phyloP scores from a whole-genome alignment of 2,113 vertebrate genomes.

The Tor tambroides region DNA sequence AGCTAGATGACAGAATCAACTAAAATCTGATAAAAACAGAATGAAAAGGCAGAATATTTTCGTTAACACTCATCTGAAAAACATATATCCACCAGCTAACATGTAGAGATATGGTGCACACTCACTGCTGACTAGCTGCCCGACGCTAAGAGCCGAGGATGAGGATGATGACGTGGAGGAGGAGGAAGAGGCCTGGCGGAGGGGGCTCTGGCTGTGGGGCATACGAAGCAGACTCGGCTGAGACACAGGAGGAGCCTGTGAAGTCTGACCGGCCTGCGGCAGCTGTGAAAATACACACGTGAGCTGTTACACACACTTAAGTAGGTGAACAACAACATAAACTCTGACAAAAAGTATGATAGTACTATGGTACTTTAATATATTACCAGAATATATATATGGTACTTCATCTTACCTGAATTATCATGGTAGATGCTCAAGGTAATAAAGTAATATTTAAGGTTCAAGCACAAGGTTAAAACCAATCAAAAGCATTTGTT shows the following conservation, averaged over 20 bases:
- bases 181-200: constrained; percentile 93
- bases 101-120: constrained; percentile 64
- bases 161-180: constrained; percentile 93
- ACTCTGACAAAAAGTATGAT: not conserved
- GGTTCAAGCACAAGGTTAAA: not conserved
- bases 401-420: too few relatives aligned
- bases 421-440: not conserved
- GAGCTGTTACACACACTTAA: not conserved
- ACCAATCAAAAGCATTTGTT: not conserved
- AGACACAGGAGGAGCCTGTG: constrained; percentile 84
- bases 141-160: constrained; percentile 97
- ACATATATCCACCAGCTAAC: not conserved
- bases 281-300: constrained; percentile 73
- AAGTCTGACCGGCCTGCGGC: constrained; percentile 86
- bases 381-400: not conserved
- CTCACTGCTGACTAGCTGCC: constrained; percentile 99
- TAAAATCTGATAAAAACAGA: constrained; percentile 7
- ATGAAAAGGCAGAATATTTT: constrained; percentile 5
- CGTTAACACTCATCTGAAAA: not conserved
- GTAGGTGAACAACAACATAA: not conserved
- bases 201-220: constrained; percentile 91
- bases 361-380: not conserved
- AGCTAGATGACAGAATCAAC: constrained; percentile 47
- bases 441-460: not conserved
- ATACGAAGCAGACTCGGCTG: constrained; percentile 93